Evolutionary conservation across 2,113 vertebrate genomes (phyloP).

Genomic region (Pantherophis guttatus): DNA sequence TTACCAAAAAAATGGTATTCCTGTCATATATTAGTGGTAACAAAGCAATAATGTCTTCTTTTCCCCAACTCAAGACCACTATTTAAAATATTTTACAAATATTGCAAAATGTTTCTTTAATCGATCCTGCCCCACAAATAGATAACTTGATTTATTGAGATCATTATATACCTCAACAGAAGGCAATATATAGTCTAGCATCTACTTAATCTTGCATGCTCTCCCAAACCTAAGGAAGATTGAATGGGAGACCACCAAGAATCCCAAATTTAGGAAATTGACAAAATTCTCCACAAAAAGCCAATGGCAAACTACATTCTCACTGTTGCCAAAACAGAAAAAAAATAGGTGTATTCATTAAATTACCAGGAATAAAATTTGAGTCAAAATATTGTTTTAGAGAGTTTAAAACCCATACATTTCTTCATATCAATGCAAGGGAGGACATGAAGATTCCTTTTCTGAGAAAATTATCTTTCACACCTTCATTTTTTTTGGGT

Average conservation of each 20-base stretch:
- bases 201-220: neutral
- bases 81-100: too few relatives aligned
- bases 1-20: neutral
- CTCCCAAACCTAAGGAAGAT: neutral
- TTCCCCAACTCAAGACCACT: too few relatives aligned
- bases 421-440: neutral
- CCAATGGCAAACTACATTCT: neutral
- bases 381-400: neutral
- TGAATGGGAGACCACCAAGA: neutral
- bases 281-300: neutral
- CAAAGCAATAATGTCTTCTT: too few relatives aligned
- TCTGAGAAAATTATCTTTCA: neutral
- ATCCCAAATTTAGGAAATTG: neutral
- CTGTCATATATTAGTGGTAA: neutral
- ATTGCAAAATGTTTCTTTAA: too few relatives aligned
- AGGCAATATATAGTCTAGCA: neutral
- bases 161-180: too few relatives aligned
- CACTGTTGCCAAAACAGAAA: neutral
- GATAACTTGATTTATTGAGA: too few relatives aligned
- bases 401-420: neutral
- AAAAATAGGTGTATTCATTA: neutral
- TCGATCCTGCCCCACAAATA: too few relatives aligned
- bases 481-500: fast-evolving
- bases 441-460: neutral
- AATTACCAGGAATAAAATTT: neutral